Percentiles rank a stretch among this genome's conserved stretches.
phyloP scores from a whole-genome alignment of 2,797 vertebrate genomes.

The Leuciscus waleckii region DNA sequence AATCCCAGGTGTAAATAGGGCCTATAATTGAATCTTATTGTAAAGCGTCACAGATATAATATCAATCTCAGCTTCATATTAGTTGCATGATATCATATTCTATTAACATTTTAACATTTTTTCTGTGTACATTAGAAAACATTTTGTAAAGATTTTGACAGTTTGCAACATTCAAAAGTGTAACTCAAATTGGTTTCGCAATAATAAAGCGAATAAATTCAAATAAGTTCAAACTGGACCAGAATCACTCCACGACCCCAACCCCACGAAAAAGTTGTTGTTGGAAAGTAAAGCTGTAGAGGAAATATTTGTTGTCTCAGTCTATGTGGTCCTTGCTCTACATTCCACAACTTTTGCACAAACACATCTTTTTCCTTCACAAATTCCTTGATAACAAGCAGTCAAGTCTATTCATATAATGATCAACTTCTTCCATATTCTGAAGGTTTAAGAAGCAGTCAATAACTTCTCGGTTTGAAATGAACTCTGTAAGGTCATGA shows the following conservation, averaged over 20 bases:
- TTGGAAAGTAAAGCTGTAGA: conserved; percentile 34
- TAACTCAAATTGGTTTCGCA: background rate
- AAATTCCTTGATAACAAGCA: conserved; percentile 21
- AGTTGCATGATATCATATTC: background rate
- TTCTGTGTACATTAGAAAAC: background rate
- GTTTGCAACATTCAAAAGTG: background rate
- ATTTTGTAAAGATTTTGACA: background rate
- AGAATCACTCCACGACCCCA: background rate
- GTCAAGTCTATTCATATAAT: conserved; percentile 17
- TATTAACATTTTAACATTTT: too few relatives aligned
- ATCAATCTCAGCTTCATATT: background rate
- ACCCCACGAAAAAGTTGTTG: background rate
- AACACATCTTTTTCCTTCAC: conserved; percentile 24
- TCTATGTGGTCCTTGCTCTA: background rate
- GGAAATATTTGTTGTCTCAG: conserved; percentile 46
- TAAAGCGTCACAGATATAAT: background rate
- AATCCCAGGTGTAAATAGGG: too few relatives aligned
- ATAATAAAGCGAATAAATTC: background rate
- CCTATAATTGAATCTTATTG: background rate
- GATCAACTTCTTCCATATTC: conserved; percentile 10
- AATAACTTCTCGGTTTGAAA: conserved; percentile 41
- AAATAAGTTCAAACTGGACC: background rate
- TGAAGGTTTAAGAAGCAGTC: conserved; percentile 18
- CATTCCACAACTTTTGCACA: conserved; percentile 32
- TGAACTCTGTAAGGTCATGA: conserved; percentile 44